phyloP scores from a whole-genome alignment of 1,140 invertebrate genomes.

The Forficula auricularia region DNA sequence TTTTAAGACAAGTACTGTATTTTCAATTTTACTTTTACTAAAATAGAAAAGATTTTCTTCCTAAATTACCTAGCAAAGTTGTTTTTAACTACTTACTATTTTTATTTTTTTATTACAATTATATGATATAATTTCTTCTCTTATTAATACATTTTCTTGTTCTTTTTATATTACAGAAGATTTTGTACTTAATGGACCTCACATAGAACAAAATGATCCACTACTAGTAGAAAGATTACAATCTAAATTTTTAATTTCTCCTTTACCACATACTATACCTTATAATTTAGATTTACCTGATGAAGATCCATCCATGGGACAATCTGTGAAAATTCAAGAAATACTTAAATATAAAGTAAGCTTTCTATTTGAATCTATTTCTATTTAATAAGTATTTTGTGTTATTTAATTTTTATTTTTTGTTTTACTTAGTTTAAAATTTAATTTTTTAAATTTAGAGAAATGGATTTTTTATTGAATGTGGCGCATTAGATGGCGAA shows the following conservation, averaged over 20 bases:
- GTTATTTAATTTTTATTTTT: background rate
- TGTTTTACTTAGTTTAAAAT: background rate
- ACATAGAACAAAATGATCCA: conserved; percentile 15
- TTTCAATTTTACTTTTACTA: no score
- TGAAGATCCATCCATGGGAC: conserved; percentile 28
- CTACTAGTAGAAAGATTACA: conserved; percentile 14
- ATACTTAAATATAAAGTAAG: conserved; percentile 23
- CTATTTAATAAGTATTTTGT: conserved; percentile 3
- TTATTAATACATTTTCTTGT: conserved; percentile 8
- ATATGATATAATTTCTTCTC: no score
- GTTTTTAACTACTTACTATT: no score
- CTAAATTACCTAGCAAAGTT: no score
- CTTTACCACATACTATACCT: conserved; percentile 10
- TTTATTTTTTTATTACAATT: no score
- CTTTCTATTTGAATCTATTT: background rate
- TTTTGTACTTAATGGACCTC: conserved; percentile 12
- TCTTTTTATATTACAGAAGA: conserved; percentile 1
- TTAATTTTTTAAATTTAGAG: conserved; percentile 18
- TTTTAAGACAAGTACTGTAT: no score
- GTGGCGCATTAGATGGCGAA: conserved; percentile 33
- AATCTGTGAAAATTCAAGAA: conserved; percentile 20
- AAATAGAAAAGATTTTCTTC: no score
- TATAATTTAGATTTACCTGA: conserved; percentile 20
- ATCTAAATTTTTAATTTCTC: conserved; percentile 16
- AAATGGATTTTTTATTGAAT: conserved; percentile 34